Conservation (phyloP, 1,140 invertebrate species). For the Choristoneura fumiferana region DNA sequence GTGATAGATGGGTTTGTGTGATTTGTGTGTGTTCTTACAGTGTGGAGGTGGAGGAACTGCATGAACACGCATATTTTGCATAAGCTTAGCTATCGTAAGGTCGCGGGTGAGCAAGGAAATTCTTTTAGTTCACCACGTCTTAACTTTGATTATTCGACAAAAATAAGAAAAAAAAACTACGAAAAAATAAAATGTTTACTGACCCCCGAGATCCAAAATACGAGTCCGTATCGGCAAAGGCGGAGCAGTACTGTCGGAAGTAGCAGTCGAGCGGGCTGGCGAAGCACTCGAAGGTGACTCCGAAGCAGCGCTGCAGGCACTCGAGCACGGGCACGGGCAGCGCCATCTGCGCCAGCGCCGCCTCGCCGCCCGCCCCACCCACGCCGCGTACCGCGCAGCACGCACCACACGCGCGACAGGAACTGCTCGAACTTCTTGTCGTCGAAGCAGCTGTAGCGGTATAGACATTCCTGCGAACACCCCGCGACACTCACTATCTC, state of each 20-base stretch:
- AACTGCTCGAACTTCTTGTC: conserved; percentile 98
- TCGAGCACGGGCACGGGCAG: conserved; percentile 95
- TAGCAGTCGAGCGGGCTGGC: conserved; percentile 98
- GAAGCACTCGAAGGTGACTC: conserved; percentile 98
- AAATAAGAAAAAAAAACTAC: no score
- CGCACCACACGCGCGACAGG: conserved; percentile 94
- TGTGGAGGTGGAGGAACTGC: no score
- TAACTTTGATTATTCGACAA: no score
- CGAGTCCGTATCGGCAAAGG: conserved; percentile 96
- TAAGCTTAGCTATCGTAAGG: no score
- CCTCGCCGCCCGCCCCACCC: conserved; percentile 84
- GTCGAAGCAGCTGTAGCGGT: conserved; percentile 96
- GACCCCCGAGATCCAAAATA: conserved; percentile 98
- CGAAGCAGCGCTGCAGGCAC: conserved; percentile 93
- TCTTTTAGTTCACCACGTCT: no score
- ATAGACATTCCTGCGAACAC: conserved; percentile 94
- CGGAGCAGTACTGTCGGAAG: conserved; percentile 97
- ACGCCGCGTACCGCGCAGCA: conserved; percentile 95
- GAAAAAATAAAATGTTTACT: no score
- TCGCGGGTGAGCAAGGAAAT: no score
- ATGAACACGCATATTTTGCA: no score
- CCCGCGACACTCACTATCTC: no score
- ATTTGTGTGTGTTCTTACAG: no score
- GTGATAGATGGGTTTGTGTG: no score
- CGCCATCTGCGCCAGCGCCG: conserved; percentile 91